Evolutionary conservation across 2,888 invertebrate species (phyloP).

Genomic region (Tubulanus polymorphus): DNA sequence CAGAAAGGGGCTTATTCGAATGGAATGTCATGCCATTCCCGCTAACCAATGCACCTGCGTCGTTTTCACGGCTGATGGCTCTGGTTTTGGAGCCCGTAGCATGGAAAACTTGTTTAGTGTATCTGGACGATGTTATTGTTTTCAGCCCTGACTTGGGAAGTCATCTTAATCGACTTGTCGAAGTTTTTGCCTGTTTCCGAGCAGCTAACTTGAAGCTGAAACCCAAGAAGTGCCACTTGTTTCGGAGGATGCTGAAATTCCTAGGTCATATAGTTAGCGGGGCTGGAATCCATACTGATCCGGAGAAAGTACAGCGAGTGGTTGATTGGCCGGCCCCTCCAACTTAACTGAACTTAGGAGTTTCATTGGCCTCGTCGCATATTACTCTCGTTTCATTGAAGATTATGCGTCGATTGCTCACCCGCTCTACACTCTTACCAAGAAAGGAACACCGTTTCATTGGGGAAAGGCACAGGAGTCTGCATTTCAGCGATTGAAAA

Average conservation of each 20-base stretch:
- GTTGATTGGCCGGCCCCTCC: conserved; percentile 17
- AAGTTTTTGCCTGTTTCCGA: conserved; percentile 18
- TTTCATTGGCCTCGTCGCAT: conserved; percentile 22
- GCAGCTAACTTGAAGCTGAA: conserved; percentile 19
- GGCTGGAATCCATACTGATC: conserved; percentile 19
- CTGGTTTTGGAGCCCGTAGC: background rate
- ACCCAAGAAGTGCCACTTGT: conserved; percentile 22
- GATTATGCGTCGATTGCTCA: conserved; percentile 17
- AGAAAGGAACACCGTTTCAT: conserved; percentile 9
- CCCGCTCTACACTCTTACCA: conserved; percentile 15
- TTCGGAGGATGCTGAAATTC: conserved; percentile 13
- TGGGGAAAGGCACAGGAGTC: conserved; percentile 19
- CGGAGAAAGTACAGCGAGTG: conserved; percentile 17
- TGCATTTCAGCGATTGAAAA: conserved; percentile 19
- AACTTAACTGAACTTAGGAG: conserved; percentile 15
- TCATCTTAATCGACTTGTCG: conserved; percentile 17
- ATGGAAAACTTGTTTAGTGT: conserved; percentile 11
- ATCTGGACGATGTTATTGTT: conserved; percentile 22
- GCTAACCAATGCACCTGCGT: background rate
- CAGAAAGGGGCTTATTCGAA: too few relatives aligned
- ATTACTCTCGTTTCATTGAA: conserved; percentile 20
- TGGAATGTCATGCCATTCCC: background rate
- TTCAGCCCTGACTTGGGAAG: conserved; percentile 15
- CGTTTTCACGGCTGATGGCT: background rate
- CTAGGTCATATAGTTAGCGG: conserved; percentile 20